Base-by-base conservation (phyloP, 2,113 vertebrate genomes). In the Sinocyclocheilus anshuiensis region DNA sequence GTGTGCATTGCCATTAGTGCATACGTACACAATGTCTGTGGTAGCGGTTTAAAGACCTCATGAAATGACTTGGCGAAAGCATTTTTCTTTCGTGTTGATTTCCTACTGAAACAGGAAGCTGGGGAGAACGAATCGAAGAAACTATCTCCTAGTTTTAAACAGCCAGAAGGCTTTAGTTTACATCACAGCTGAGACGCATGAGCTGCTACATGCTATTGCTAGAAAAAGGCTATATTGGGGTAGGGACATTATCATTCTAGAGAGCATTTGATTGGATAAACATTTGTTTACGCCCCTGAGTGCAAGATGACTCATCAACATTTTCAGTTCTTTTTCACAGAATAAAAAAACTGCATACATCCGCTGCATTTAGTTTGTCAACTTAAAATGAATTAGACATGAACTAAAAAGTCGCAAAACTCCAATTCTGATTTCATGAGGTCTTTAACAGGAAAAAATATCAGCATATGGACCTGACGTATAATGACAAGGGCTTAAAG, bases 1-100 rank as follows among this genome's bases (percentile, higher is more conserved):
- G 50, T 55, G 84, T 18, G 16, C 13, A 29, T 77, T 71, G 82
- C 75, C 72, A 77, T 78, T 83, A 15, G 39, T 67, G 48, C n/a
- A 16, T 29, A 74, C 65, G 26, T n/a, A 78, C 57, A 39, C 48
- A 50, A n/a, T 8, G 63, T 24, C 45, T 72, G 36, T 24, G 75
- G 24, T 33, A 22, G 82, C 22, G 22, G 11, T 55, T 80, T 26
- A 59, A 78, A 67, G 33, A 85, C 76, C 63, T 69, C 50, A 55
- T 72, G 77, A 61, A 74, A 74, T 39, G n/a, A 42, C 42, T 82
- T 69, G 36, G 61, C 0, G 20, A 67, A 39, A 45, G 36, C 22
- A 9, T 71, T 33, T 82, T 82, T 20, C 18, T 50, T 20, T 53
- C 2, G 3, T 29, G 39, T 15, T 53, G 45, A 82, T 20, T 71